phyloP scores from a whole-genome alignment of 2,888 invertebrate genomes.

The Xanthostigma xanthostigma region DNA sequence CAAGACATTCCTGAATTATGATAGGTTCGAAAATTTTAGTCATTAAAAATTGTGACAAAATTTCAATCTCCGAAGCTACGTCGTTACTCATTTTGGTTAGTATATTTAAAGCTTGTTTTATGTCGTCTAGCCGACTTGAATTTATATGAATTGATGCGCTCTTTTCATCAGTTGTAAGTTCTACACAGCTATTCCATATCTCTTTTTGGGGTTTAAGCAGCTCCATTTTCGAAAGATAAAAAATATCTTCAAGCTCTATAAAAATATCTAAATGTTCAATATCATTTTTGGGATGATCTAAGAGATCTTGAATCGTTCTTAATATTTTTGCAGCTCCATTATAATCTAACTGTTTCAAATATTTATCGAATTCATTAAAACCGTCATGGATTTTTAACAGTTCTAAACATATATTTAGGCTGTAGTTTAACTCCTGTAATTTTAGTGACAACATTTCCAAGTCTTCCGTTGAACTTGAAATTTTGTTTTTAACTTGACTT shows the following conservation, averaged over 20 bases:
- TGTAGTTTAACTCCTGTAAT: conserved; percentile 32
- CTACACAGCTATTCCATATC: conserved; percentile 35
- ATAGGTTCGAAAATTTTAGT: conserved; percentile 41
- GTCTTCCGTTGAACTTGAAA: conserved; percentile 38
- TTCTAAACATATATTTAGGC: conserved; percentile 32
- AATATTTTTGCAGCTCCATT: conserved; percentile 36
- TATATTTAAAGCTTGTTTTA: conserved; percentile 27
- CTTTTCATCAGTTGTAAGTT: conserved; percentile 26
- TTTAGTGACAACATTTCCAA: conserved; percentile 23
- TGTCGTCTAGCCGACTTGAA: conserved; percentile 14
- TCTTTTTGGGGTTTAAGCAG: conserved; percentile 13
- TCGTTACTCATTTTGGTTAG: conserved; percentile 25
- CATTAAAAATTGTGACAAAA: conserved; percentile 41
- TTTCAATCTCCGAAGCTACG: conserved; percentile 34
- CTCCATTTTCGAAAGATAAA: not conserved
- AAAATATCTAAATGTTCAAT: conserved; percentile 37
- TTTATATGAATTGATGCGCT: conserved; percentile 26
- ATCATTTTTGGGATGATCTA: conserved; percentile 33
- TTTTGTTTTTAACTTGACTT: conserved; percentile 41
- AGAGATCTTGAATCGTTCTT: conserved; percentile 29
- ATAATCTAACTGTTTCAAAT: conserved; percentile 22
- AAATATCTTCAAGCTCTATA: conserved; percentile 27
- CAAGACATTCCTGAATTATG: conserved; percentile 32
- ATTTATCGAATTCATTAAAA: conserved; percentile 23
- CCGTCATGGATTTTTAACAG: conserved; percentile 27